Evolutionary conservation across 2,888 invertebrate species (phyloP).

Genomic region (Yponomeuta plumbellus): DNA sequence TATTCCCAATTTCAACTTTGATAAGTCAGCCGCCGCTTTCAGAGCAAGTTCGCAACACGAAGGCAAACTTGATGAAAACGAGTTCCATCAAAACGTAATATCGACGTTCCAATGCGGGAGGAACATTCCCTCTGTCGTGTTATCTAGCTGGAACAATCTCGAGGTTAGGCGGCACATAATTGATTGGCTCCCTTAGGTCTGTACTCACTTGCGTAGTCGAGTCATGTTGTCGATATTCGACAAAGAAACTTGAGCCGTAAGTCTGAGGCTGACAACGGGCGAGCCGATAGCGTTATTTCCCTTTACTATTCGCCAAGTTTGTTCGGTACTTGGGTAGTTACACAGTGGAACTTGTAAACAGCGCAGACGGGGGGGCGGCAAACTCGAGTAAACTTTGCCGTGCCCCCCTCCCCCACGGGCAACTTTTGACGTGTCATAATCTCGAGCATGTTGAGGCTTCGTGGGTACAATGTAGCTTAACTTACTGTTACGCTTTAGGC

Average conservation of each 20-base stretch:
- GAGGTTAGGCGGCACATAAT: neutral
- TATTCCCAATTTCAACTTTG: constrained; percentile 16
- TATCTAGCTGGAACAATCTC: neutral
- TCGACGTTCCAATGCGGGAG: constrained; percentile 2
- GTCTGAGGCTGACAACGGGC: constrained; percentile 17
- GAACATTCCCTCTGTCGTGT: neutral
- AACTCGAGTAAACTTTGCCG: constrained; percentile 6
- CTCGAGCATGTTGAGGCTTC: constrained; percentile 28
- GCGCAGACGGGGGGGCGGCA: constrained; percentile 36
- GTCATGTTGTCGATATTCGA: neutral
- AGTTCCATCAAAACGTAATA: constrained; percentile 13
- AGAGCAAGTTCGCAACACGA: neutral
- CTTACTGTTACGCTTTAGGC: constrained; percentile 11
- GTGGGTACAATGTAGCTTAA: constrained; percentile 32
- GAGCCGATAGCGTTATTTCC: constrained; percentile 44
- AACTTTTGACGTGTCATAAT: constrained; percentile 58
- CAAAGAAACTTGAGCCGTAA: constrained; percentile 13
- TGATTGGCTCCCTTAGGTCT: neutral
- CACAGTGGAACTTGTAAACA: constrained; percentile 47
- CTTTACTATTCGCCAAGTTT: constrained; percentile 19
- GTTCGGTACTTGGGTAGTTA: constrained; percentile 39
- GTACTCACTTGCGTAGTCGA: constrained; percentile 1
- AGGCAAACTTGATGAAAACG: constrained; percentile 13
- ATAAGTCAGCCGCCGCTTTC: constrained; percentile 10
- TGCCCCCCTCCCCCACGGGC: neutral